These are phyloP conservation scores for Epinotia bilunana DNA, from an alignment of 2,888 invertebrate genomes.

Conservation along the genomic window DNA sequence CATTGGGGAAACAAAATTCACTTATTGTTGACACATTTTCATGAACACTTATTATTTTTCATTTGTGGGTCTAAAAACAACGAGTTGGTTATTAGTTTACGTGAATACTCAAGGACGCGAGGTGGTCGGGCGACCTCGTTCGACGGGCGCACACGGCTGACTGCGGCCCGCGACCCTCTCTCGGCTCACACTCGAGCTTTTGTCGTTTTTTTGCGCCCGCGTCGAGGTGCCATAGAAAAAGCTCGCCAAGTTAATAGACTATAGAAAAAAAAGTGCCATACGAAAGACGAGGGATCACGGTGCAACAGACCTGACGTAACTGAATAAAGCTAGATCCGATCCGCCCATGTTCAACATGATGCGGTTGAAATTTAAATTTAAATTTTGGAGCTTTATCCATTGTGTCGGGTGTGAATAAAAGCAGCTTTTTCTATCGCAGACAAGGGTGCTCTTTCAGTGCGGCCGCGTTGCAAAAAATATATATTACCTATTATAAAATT, in stretches of 20 bases:
- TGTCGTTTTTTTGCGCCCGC: conserved; percentile 84
- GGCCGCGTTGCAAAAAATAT: conserved; percentile 59
- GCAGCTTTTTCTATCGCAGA: conserved; percentile 47
- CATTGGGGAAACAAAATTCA: conserved; percentile 32
- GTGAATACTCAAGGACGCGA: conserved; percentile 24
- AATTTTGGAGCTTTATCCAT: conserved; percentile 65
- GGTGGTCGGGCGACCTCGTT: conserved; percentile 50
- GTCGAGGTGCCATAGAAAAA: conserved; percentile 81
- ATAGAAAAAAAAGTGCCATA: conserved; percentile 71
- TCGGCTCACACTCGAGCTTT: conserved; percentile 71
- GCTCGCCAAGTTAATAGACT: conserved; percentile 81
- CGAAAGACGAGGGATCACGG: conserved; percentile 72
- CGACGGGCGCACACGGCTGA: conserved; percentile 64
- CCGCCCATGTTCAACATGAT: conserved; percentile 71
- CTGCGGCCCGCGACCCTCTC: conserved; percentile 79
- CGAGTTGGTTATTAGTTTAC: conserved; percentile 24
- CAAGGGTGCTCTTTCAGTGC: conserved; percentile 64
- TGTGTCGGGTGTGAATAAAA: conserved; percentile 77
- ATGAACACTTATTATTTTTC: conserved; percentile 24
- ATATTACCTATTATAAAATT: conserved; percentile 57
- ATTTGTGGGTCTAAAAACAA: conserved; percentile 25
- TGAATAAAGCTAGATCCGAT: conserved; percentile 63
- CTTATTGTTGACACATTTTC: conserved; percentile 41
- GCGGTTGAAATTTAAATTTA: conserved; percentile 75
- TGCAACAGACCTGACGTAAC: conserved; percentile 75